Base-by-base conservation (phyloP, 2,797 vertebrate species). In the Lutjanus campechanus region DNA sequence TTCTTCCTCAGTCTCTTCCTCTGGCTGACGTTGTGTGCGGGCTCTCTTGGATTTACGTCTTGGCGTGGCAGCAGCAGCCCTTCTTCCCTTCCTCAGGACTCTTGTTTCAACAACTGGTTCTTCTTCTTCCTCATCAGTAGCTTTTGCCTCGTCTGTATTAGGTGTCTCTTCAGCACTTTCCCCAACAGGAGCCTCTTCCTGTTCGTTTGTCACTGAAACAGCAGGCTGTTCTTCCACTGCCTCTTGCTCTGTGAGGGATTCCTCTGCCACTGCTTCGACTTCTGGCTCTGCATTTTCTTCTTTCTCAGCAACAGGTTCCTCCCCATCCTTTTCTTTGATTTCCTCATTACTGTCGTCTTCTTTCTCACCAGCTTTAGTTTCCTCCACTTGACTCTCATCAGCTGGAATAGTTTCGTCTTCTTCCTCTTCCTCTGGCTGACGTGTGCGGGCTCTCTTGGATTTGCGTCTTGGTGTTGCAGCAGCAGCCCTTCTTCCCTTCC, bases 381-480 rank as follows among this genome's bases (percentile, higher is more conserved):
- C 29, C 78, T 95, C 95, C 25, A 20, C 50, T 80, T 93, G 92
- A 72, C 72, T 91, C n/a, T 69, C 60, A 8, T 81, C 43, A 50
- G 64, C 59, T 47, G 47, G 4, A 40, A 11, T 0, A 29, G 55
- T 22, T 3, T 41, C 68, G 7, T 79, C 69, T 5, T 61, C 55
- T 0, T 17, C 73, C 58, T 64, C 54, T 0, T 22, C 73, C 50
- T 85, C 51, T 43, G 25, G 36, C 20, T 40, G n/a, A 65, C 1
- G 6, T 44, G 15, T 79, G 2, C 55, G 19, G 5, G 22, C 54
- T 75, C 67, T 83, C 77, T 78, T 85, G 19, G 66, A 58, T 59
- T 54, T 76, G 8, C 1, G 11, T 22, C 40, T 63, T 3, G 56
- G 36, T 69, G 62, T 58, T 0, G 65, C 47, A 40, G 66, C 11